Percentiles rank a stretch among this genome's conserved stretches.
These are phyloP conservation scores for Aproaerema taeniolella DNA, from an alignment of 2,888 invertebrate genomes.

Conservation along the genomic window DNA sequence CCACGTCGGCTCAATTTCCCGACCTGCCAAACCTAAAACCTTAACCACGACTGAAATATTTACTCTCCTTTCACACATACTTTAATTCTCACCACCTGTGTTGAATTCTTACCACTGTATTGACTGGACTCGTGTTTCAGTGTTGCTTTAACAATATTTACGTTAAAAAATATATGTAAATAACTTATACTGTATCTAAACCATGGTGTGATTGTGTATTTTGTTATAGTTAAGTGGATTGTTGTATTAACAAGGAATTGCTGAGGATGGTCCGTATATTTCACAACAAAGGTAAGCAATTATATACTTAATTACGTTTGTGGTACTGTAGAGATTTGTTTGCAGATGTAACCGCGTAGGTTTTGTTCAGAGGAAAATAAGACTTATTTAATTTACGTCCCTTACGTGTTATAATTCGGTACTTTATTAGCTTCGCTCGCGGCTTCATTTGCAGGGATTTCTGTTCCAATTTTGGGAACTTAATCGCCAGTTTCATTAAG, in stretches of 20 bases:
- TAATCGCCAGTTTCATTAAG: slow-evolving; percentile 10
- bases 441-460: slow-evolving; percentile 10
- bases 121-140: too few species aligned
- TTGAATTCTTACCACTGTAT: too few species aligned
- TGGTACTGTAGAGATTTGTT: too few species aligned
- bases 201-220: slow-evolving; percentile 22
- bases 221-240: slow-evolving; percentile 17
- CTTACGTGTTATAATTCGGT: too few species aligned
- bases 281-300: slow-evolving; percentile 10
- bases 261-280: not conserved
- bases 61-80: too few species aligned
- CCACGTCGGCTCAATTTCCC: slow-evolving; percentile 34
- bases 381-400: too few species aligned
- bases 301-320: too few species aligned
- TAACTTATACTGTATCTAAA: slow-evolving; percentile 14
- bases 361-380: too few species aligned
- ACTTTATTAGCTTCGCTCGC: not conserved
- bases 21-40: slow-evolving; percentile 34
- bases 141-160: too few species aligned
- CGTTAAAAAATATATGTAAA: slow-evolving; percentile 22
- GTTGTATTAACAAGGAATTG: not conserved
- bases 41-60: slow-evolving; percentile 35
- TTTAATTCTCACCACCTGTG: slow-evolving; percentile 29
- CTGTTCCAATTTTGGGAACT: slow-evolving; percentile 10
- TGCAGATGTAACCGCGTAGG: too few species aligned